These are phyloP conservation scores for Plecturocebus donacophilus DNA, from an alignment of 2,113 vertebrate species.

Conservation along the genomic window DNA sequence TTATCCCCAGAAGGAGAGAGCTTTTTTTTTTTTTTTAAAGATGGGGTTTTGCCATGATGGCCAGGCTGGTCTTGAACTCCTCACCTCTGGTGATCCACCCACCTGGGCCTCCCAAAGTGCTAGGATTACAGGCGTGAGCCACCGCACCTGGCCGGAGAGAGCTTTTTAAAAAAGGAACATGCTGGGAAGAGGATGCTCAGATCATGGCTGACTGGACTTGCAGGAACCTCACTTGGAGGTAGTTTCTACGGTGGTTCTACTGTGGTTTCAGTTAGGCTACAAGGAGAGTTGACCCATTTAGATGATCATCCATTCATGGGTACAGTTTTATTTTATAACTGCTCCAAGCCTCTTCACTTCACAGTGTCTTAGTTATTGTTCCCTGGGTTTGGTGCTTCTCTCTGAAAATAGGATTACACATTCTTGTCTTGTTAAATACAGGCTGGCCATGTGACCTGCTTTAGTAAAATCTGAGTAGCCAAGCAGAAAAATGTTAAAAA, in stretches of 20 bases:
- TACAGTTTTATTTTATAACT: background rate
- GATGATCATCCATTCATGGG: background rate
- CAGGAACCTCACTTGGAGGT: background rate
- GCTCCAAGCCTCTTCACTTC: background rate
- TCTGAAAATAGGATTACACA: background rate
- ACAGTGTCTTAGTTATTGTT: background rate
- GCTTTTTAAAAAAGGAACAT: conserved; percentile 29
- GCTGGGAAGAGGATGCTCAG: background rate
- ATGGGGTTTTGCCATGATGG: too few species aligned
- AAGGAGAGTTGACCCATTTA: background rate
- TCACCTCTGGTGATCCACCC: too few species aligned
- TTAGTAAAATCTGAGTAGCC: background rate
- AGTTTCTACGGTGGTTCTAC: background rate
- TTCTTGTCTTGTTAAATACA: background rate
- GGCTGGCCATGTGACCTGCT: background rate
- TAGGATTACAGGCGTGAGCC: too few species aligned
- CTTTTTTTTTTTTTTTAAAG: background rate
- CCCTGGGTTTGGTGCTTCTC: background rate
- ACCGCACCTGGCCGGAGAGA: background rate
- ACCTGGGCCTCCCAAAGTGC: too few species aligned
- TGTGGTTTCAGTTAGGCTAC: background rate
- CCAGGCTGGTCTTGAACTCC: too few species aligned
- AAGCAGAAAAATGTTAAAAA: background rate
- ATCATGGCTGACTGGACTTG: background rate
- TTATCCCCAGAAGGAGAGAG: conserved; percentile 4